Evolutionary conservation across 30 jellyfish, hydroid and myxozoan species (phyloP), one percentile per base, ranked within the genome.

Genomic region (Rhopilema esculentum): DNA sequence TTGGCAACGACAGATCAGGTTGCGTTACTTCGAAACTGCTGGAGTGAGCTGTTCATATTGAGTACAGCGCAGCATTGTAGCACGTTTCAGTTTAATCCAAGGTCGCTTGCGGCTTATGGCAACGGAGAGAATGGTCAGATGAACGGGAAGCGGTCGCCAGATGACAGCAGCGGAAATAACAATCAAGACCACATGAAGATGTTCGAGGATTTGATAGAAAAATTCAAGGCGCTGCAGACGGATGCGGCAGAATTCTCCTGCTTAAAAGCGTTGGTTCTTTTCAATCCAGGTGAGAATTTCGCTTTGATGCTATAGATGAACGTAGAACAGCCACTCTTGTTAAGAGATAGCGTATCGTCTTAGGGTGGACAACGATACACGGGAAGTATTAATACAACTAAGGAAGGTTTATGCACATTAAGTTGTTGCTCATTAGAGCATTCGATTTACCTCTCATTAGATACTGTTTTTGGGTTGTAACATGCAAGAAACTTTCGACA

Each of bases 201-300:
- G 97, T 95, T 95, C 67, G 99, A 95, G 79, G 99, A 95, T 62
- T 69, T 95, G 76, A 91, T 95, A 57, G 99, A 95, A 72, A 95
- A 91, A 77, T 95, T 95, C 85, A 95, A 90, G 77, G 69, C 85
- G 18, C 57, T 95, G 91, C 97, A 95, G 75, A 95, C 99, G 7
- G 99, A 95, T 77, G 96, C 97, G 69, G 97, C 97, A 2, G 99
- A 95, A 67, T 95, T 88, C 75, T 95, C 99, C 4, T 95, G 99
- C 87, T 92, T 95, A 27, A 95, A 95, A 69, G 99, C 99, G 15
- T 76, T 95, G 66, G 99, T 90, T 0, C 86, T 95, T 8, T 95
- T 95, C 88, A 95, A 95, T 77, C 99, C 99, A 73, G 99, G 99
- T 95, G 75, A 66, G 68, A 6, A n/a, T n/a, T n/a, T n/a, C n/a